Conservation (phyloP, 2,113 vertebrate genomes). For the Peromyscus leucopus region DNA sequence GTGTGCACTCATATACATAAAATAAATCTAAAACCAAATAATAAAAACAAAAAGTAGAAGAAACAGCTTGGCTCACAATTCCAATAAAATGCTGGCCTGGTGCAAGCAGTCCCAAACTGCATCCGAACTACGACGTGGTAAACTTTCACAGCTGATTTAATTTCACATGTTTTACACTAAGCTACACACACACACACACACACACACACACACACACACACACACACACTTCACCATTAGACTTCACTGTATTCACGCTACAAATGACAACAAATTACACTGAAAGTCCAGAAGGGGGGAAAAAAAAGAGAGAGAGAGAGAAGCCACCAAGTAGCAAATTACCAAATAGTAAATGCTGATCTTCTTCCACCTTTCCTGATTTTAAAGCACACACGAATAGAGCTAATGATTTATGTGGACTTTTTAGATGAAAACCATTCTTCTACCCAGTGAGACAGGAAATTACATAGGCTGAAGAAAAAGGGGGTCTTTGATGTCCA, state of each 20-base stretch:
- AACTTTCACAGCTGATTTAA: background rate
- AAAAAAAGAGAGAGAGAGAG: too few species aligned
- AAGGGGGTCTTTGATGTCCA: background rate
- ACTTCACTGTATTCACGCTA: background rate
- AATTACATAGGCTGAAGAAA: conserved; percentile 13
- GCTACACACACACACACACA: background rate
- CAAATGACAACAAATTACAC: background rate
- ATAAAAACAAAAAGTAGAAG: background rate
- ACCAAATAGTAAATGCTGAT: background rate
- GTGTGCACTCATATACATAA: background rate
- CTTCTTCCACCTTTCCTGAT: background rate
- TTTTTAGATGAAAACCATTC: background rate
- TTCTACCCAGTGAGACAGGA: background rate
- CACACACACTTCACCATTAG: background rate
- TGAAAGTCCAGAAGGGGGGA: background rate
- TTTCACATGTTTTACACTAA: background rate
- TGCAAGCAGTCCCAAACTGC: background rate
- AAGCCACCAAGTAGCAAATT: background rate
- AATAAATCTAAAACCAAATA: background rate
- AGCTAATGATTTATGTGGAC: background rate
- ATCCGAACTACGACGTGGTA: background rate
- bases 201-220: too few species aligned
- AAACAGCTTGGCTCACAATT: background rate
- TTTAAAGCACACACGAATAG: background rate
- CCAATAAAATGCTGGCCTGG: background rate